Evolutionary conservation across 2,113 vertebrate species (phyloP).

Genomic region (Alectura lathami): DNA sequence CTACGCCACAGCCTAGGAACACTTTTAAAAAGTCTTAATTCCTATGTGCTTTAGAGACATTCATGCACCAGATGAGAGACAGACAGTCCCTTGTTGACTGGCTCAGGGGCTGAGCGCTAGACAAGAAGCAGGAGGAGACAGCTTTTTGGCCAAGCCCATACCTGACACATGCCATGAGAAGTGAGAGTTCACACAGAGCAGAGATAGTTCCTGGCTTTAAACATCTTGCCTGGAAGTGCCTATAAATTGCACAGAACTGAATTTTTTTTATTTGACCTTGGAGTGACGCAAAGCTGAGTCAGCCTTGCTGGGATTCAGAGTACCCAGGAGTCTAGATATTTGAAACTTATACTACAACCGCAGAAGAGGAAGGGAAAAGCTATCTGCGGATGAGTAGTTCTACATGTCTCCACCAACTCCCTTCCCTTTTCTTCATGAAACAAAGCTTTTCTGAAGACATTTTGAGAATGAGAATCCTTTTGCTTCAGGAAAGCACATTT

Average conservation of each 20-base stretch:
- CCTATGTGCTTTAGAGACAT: not conserved
- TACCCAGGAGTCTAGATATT: not conserved
- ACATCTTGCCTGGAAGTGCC: not conserved
- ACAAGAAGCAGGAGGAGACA: not conserved
- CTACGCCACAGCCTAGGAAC: not conserved
- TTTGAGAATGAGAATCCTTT: not conserved
- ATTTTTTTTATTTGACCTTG: conserved; percentile 58
- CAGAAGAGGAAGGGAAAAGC: not conserved
- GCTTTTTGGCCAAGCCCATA: not conserved
- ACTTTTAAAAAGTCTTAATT: not conserved
- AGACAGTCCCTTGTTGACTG: not conserved
- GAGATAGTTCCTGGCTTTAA: conserved; percentile 18
- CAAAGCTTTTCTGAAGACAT: not conserved
- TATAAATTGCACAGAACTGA: not conserved
- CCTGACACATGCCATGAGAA: not conserved
- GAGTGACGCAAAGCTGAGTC: conserved; percentile 53
- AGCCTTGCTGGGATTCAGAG: conserved; percentile 21
- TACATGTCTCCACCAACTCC: not conserved
- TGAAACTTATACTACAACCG: not conserved
- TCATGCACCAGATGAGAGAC: not conserved
- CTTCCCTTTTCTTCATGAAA: not conserved
- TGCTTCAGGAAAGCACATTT: not conserved
- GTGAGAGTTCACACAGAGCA: not conserved
- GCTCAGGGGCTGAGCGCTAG: fast-evolving
- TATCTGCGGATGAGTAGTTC: not conserved